Base-by-base conservation (phyloP, 2,888 invertebrate genomes). In the Volucella bombylans region DNA sequence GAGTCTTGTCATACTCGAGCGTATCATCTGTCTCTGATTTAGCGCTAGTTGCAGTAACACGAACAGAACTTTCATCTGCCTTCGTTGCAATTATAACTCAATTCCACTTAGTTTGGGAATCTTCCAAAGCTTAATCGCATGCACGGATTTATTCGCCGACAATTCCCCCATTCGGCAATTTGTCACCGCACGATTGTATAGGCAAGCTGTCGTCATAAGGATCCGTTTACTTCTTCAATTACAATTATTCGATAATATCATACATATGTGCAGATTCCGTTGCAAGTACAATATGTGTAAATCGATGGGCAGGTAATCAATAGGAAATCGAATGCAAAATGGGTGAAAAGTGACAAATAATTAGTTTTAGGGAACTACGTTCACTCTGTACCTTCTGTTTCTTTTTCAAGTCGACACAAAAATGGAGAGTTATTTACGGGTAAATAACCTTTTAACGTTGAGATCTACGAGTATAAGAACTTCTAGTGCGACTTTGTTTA, bases 161-260 rank as follows among this genome's bases (percentile, higher is more conserved):
- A 1, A 87, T 72, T 12, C 85, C 85, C 10, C 86, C 88, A 14
- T 88, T 88, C 82, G 92, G 93, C 88, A 93, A 93, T 89, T 93
- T 94, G 90, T 96, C 95, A 86, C 95, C 95, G 87, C 94, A 94
- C 15, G 95, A 95, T 89, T 95, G 96, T 0, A 95, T 95, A 4
- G 96, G 95, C 45, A 92, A 93, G 86, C 94, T 94, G 88, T 94
- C 94, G 69, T 94, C 94, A 87, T 93, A 94, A 45, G 94, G 94
- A 88, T 95, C 95, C 87, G 93, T 93, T 90, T 95, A 95, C 91
- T 95, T 94, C 93, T 95, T 95, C 92, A 95, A 95, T 77, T 94
- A 95, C 95, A 96, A 95, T 90, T 18, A 68, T 61, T 59, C 68
- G 67, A 54, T 52, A 38, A 62, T n/a, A 39, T 77, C 41, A 57